Base-by-base conservation (phyloP, 2,113 vertebrate species). In the Leucosticte australis region DNA sequence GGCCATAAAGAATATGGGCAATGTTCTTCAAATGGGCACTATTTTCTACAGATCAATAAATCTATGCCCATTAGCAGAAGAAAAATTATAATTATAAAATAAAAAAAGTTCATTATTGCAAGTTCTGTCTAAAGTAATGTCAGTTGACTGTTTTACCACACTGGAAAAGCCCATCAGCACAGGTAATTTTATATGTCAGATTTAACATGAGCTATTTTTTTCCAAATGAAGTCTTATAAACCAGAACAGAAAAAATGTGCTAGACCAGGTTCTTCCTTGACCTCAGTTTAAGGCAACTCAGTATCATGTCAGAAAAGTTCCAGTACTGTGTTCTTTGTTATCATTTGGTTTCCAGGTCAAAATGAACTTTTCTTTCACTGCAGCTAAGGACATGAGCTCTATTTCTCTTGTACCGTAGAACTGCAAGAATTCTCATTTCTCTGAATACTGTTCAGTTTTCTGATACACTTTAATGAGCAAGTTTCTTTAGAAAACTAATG, bases 101-200 rank as follows among this genome's bases (percentile, higher is more conserved):
- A 59, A 24, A 46, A 62, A 18, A 53, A 74, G 7, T 80, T 92
- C 14, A 18, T 87, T 92, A 37, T 80, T 65, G 78, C 28, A 77
- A 94, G 37, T 13, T 33, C 47, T 75, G 52, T 83, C 52, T 75
- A 64, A 93, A 81, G 64, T 65, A 83, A 81, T 70, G 68, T 28
- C 27, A 44, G 22, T 15, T 89, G 56, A 84, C 52, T 49, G 8
- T 79, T 89, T 87, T 71, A 49, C 65, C 41, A 57, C 37, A 37
- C 65, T 94, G 94, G 83, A 94, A 94, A 96, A 95, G 81, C 65
- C 77, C 57, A 69, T 94, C 87, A 64, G 5, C 57, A 71, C 49
- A 57, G n/a, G 49, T 42, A 75, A 79, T 91, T 94, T 95, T 83
- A 60, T 87, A 55, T 81, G 56, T 71, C 74, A 73, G 19, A 60